Evolutionary conservation across 2,888 invertebrate genomes (phyloP).

Genomic region (Amphipyra tragopoginis): DNA sequence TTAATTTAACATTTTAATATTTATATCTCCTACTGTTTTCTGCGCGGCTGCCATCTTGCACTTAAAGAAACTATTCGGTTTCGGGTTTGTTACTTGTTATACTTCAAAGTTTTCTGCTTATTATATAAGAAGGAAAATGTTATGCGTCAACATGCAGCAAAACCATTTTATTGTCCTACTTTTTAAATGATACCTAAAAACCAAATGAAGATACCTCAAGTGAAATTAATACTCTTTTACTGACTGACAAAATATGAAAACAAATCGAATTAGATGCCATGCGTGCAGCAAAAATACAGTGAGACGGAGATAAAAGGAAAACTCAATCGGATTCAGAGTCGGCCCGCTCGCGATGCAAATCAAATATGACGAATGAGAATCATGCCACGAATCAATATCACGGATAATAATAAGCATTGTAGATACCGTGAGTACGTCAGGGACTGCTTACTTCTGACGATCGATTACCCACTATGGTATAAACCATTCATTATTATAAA

Average conservation of each 20-base stretch:
- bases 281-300: slow-evolving; percentile 47
- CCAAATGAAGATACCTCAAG: too few species aligned
- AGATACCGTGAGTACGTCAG: slow-evolving; percentile 9
- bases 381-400: slow-evolving; percentile 35
- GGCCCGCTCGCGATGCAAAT: slow-evolving; percentile 52
- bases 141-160: slow-evolving; percentile 12
- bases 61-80: slow-evolving; percentile 10
- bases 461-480: slow-evolving; percentile 36
- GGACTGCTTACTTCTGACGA: slow-evolving; percentile 17
- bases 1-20: slow-evolving; percentile 56
- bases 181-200: background rate
- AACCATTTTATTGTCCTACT: slow-evolving; percentile 9
- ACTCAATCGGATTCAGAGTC: slow-evolving; percentile 39
- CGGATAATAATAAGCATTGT: slow-evolving; percentile 24
- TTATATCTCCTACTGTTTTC: slow-evolving; percentile 47
- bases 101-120: background rate
- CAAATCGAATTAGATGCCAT: slow-evolving; percentile 37
- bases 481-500: slow-evolving; percentile 43
- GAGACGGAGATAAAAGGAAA: slow-evolving; percentile 39
- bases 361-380: slow-evolving; percentile 51
- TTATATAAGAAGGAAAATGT: slow-evolving; percentile 3
- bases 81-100: slow-evolving; percentile 3
- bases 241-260: slow-evolving; percentile 6
- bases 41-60: slow-evolving; percentile 39
- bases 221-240: background rate